Conservation (phyloP, 2,888 invertebrate species). For the Pterobdella sp. region DNA sequence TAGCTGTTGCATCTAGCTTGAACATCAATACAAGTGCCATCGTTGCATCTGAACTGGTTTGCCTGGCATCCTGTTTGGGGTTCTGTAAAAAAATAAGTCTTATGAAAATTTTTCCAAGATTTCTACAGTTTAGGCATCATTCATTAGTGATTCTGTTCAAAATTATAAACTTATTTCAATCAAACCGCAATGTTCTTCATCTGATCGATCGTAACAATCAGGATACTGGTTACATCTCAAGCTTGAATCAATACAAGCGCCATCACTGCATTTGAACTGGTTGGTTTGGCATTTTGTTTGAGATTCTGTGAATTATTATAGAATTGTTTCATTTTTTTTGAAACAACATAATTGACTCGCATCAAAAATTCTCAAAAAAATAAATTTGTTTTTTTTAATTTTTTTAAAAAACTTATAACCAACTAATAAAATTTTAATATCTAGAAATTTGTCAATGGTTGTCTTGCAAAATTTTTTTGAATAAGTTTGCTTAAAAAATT, state of each 20-base stretch:
- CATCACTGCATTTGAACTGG: constrained; percentile 33
- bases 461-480: too few species aligned
- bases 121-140: too few species aligned
- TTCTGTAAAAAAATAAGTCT: neutral
- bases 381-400: too few species aligned
- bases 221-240: constrained; percentile 31
- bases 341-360: too few species aligned
- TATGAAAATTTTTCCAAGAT: neutral
- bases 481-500: too few species aligned
- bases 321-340: too few species aligned
- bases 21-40: constrained; percentile 32
- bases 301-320: too few species aligned
- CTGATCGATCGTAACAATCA: constrained; percentile 34
- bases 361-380: too few species aligned
- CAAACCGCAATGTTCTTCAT: constrained; percentile 33
- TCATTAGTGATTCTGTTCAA: too few species aligned
- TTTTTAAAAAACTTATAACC: too few species aligned
- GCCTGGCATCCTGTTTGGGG: neutral
- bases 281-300: neutral
- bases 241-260: constrained; percentile 30
- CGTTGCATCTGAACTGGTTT: constrained; percentile 32
- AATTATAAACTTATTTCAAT: neutral
- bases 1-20: constrained; percentile 32
- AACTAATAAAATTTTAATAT: too few species aligned
- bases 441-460: too few species aligned